A percentile compares a stretch with the other conserved stretches of the same genome.
phyloP scores from a whole-genome alignment of 2,888 invertebrate species.

The Sinopyrophorus schimmeli region DNA sequence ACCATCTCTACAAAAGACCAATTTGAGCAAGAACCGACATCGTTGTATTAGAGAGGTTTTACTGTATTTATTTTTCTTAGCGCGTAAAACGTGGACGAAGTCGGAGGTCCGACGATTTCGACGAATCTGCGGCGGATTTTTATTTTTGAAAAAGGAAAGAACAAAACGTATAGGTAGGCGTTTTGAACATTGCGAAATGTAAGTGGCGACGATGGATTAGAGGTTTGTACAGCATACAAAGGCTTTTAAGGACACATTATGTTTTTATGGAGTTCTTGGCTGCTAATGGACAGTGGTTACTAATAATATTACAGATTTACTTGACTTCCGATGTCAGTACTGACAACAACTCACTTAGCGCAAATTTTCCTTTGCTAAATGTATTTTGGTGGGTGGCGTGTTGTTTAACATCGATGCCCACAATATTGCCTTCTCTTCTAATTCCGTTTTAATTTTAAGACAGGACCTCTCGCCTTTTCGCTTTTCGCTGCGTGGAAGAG shows the following conservation, averaged over 20 bases:
- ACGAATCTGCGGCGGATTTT: no score
- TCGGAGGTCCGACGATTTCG: no score
- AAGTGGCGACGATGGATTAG: constrained; percentile 31
- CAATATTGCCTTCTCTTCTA: constrained; percentile 24
- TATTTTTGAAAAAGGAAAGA: no score
- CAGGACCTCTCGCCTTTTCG: no score
- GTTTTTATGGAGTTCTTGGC: constrained; percentile 40
- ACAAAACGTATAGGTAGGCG: constrained; percentile 8
- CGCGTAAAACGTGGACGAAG: no score
- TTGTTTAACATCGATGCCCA: no score
- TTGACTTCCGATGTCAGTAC: constrained; percentile 34
- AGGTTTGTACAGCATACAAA: constrained; percentile 31
- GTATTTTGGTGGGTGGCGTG: constrained; percentile 24
- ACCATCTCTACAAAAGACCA: no score
- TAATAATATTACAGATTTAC: constrained; percentile 41
- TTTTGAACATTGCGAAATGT: constrained; percentile 19
- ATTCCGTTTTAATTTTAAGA: constrained; percentile 23
- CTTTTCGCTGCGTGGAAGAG: no score
- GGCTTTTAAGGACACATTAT: constrained; percentile 40
- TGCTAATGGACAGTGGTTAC: constrained; percentile 41
- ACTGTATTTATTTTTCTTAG: no score
- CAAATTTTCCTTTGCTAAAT: constrained; percentile 31
- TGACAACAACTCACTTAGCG: constrained; percentile 33
- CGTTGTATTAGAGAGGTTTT: no score
- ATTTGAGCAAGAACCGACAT: no score